phyloP scores from a whole-genome alignment of 1,140 invertebrate species.

The Trialeurodes vaporariorum region DNA sequence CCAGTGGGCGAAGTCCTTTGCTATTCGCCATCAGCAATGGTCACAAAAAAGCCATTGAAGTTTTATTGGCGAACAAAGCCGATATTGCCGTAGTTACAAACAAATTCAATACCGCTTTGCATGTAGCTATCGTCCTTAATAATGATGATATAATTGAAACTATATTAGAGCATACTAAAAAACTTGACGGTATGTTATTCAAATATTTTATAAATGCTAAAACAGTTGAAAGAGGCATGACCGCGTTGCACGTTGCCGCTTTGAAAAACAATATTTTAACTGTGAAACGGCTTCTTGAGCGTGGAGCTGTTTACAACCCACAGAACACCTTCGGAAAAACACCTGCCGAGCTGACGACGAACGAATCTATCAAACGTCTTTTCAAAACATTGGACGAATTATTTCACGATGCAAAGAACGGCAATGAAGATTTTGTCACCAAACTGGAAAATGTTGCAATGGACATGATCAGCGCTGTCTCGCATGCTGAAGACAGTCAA shows the following conservation, averaged over 20 bases:
- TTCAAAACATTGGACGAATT: neutral
- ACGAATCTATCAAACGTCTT: neutral
- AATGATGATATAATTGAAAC: neutral
- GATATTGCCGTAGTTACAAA: neutral
- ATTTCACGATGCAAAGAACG: no score
- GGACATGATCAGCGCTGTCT: no score
- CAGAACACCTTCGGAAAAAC: neutral
- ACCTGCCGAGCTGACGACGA: neutral
- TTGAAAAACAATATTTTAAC: neutral
- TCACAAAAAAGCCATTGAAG: neutral
- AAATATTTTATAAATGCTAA: neutral
- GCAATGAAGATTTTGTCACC: no score
- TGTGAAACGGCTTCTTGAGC: neutral
- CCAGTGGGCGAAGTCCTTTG: neutral
- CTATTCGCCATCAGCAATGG: neutral
- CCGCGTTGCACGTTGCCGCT: neutral
- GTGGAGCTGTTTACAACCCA: neutral
- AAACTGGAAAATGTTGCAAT: no score
- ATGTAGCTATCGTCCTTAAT: neutral
- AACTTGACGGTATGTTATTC: neutral
- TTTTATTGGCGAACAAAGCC: neutral
- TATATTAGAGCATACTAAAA: neutral
- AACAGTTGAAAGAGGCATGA: neutral
- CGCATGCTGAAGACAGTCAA: no score
- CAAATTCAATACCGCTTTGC: neutral